Evolutionary conservation across 1,140 invertebrate species (phyloP).

Genomic region (Conus betulinus): DNA sequence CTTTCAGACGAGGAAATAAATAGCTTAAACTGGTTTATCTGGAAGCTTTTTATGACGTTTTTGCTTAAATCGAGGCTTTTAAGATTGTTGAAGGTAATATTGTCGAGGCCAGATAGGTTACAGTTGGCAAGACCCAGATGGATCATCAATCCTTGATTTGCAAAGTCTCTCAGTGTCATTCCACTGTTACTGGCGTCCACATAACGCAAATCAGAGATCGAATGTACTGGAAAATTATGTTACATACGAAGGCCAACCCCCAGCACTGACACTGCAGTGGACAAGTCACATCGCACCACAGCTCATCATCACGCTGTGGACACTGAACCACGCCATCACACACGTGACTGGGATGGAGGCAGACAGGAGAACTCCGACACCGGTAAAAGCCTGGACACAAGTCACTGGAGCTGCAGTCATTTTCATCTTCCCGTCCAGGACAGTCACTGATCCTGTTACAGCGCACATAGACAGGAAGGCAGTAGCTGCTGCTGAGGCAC

Average conservation of each 20-base stretch:
- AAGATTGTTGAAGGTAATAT: neutral
- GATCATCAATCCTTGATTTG: neutral
- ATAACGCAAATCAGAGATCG: neutral
- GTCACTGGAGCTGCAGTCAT: neutral
- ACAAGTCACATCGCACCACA: conserved; percentile 25
- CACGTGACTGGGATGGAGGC: conserved; percentile 21
- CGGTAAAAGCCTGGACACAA: conserved; percentile 38
- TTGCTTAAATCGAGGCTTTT: conserved; percentile 27
- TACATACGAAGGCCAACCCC: conserved; percentile 14
- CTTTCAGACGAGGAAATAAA: neutral
- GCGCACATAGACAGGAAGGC: conserved; percentile 18
- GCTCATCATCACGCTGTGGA: conserved; percentile 41
- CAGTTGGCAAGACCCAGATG: neutral
- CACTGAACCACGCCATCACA: conserved; percentile 32
- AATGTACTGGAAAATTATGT: neutral
- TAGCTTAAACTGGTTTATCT: neutral
- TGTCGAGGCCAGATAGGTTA: neutral
- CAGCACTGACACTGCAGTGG: conserved; percentile 49
- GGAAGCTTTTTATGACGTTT: conserved; percentile 6
- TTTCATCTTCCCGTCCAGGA: neutral
- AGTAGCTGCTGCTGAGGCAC: neutral
- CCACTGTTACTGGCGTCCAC: neutral
- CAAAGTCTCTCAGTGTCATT: neutral
- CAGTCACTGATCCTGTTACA: conserved; percentile 29
- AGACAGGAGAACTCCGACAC: conserved; percentile 24